Percentiles rank a stretch among this genome's conserved stretches.
phyloP scores from a whole-genome alignment of 2,113 vertebrate genomes.

The Callipepla squamata region DNA sequence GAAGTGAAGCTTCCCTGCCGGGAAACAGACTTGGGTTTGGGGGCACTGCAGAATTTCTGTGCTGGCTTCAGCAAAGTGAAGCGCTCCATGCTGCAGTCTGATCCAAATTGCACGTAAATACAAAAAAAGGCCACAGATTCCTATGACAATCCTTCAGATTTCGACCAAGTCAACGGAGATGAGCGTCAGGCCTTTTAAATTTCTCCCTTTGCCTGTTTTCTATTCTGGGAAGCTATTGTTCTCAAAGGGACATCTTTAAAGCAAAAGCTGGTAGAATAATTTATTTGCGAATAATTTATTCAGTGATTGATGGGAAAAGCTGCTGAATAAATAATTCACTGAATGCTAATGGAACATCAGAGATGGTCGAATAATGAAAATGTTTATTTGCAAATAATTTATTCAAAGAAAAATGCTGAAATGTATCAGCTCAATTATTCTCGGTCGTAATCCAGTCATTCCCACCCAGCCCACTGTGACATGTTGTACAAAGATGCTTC shows the following conservation, averaged over 20 bases:
- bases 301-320: constrained; percentile 71
- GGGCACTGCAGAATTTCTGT: background rate
- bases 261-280: constrained; percentile 65
- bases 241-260: constrained; percentile 70
- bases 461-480: background rate
- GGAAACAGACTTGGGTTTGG: background rate
- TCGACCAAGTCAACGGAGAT: background rate
- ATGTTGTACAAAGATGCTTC: background rate
- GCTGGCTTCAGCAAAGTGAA: background rate
- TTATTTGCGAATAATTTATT: constrained; percentile 72
- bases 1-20: background rate
- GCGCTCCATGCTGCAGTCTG: background rate
- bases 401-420: constrained; percentile 64
- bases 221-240: constrained; percentile 69
- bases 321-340: constrained; percentile 73
- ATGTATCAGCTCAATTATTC: constrained; percentile 47
- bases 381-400: constrained; percentile 75
- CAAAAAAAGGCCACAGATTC: background rate
- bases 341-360: constrained; percentile 72
- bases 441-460: background rate
- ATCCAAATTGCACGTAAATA: background rate
- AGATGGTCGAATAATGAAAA: constrained; percentile 70
- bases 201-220: constrained; percentile 55
- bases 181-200: constrained; percentile 41
- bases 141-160: background rate